Evolutionary conservation across 2,888 invertebrate species (phyloP), one percentile per base, ranked within the genome.

Genomic region (Lithosia quadra): DNA sequence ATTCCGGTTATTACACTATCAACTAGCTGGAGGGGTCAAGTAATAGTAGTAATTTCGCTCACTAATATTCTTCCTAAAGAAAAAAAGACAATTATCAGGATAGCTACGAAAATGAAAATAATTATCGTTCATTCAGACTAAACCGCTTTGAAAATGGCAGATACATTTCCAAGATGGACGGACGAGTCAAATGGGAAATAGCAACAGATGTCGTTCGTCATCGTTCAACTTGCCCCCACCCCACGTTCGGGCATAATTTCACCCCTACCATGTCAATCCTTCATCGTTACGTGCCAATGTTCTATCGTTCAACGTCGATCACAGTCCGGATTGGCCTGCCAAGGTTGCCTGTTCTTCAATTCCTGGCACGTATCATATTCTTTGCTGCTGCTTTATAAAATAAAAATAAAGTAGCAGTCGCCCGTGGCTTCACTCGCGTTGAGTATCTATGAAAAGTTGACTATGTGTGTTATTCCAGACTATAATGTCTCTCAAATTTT

Each of bases 261-360:
- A 15, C 34, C 15, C 43, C 21, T 58, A 39, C 39, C 22, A 15
- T 57, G 56, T 67, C 67, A 67, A 63, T 63, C 43, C 34, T 43
- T 33, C 56, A 67, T 57, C 67, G 56, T 62, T 57, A 18, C 15
- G 22, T 49, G 57, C 34, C 67, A 63, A 67, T 67, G 63, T 62
- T 57, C 56, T 33, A 62, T 34, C 34, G 67, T 39, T 33, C 28
- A 21, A 33, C 11, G 62, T 57, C 62, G 18, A 21, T 63, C 57
- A 67, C 56, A 21, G n/a, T 24, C 22, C n/a, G 21, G 28, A 62
- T 57, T 67, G 62, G 57, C 49, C 28, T 49, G 62, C 43, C 57
- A 63, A 57, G 36, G 33, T 67, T 39, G 18, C 43, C 49, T 57
- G 22, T n/a, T 63, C 36, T 28, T 36, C 18, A 11, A 36, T 36